Evolutionary conservation across 2,113 vertebrate genomes (phyloP).

Genomic region (Heliornis fulica): DNA sequence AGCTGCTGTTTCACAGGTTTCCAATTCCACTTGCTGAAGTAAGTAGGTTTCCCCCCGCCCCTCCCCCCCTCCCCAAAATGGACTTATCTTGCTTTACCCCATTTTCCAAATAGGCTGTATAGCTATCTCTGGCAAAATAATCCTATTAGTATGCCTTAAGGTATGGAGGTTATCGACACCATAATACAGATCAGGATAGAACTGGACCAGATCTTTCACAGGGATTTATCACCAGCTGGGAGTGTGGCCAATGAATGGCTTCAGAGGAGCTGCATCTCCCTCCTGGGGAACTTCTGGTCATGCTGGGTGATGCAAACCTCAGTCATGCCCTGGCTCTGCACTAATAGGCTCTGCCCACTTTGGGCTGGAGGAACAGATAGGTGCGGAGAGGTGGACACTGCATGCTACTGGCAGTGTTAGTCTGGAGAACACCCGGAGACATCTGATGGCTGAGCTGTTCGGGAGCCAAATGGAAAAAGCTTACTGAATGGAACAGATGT

Average conservation of each 20-base stretch:
- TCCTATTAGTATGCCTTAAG: not conserved
- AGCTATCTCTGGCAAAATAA: not conserved
- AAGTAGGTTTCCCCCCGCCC: not conserved
- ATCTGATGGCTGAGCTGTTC: not conserved
- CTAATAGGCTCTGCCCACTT: accelerated
- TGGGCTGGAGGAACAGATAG: not conserved
- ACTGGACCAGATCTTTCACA: not conserved
- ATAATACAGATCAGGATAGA: not conserved
- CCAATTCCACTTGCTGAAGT: not conserved
- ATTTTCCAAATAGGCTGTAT: not conserved
- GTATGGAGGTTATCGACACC: not conserved
- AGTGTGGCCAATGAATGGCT: not conserved
- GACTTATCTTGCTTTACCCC: not conserved
- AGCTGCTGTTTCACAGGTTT: not conserved
- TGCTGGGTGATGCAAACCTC: not conserved
- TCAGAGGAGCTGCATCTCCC: not conserved
- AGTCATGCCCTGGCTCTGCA: not conserved
- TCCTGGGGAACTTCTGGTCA: not conserved
- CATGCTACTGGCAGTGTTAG: not conserved
- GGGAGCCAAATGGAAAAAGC: not conserved
- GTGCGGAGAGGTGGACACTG: not conserved
- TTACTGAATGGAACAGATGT: not conserved
- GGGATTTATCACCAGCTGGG: not conserved
- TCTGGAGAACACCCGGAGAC: not conserved
- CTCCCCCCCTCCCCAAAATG: not conserved